phyloP scores from a whole-genome alignment of 2,113 vertebrate species.

The Pollimyrus isidori region DNA sequence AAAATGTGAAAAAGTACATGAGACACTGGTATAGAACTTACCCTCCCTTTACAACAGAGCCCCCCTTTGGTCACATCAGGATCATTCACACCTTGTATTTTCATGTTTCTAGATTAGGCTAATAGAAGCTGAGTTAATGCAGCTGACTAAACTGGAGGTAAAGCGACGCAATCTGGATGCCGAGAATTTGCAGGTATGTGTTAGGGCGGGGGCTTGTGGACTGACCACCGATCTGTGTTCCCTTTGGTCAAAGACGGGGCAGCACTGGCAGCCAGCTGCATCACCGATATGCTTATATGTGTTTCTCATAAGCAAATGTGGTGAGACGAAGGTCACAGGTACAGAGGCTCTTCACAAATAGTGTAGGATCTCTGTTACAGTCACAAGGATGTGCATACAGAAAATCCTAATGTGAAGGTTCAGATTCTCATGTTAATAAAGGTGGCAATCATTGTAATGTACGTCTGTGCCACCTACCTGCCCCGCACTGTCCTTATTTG shows the following conservation, averaged over 20 bases:
- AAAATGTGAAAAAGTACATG: not conserved
- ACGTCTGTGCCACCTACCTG: not conserved
- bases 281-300: not conserved
- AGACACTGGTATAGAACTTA: not conserved
- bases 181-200: conserved; percentile 90
- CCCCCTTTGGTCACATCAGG: conserved; percentile 35
- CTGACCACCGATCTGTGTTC: not conserved
- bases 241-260: not conserved
- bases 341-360: not conserved
- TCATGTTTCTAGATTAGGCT: conserved; percentile 94
- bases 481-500: not conserved
- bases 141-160: conserved; percentile 96
- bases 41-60: not conserved
- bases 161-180: conserved; percentile 87
- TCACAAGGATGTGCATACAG: not conserved
- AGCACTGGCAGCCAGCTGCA: not conserved
- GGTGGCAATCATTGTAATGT: not conserved
- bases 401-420: not conserved
- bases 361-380: not conserved
- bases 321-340: not conserved
- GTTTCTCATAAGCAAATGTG: not conserved
- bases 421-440: not conserved
- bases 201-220: conserved; percentile 10
- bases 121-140: conserved; percentile 96
- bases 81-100: conserved; percentile 50